phyloP scores from a whole-genome alignment of 2,113 vertebrate species.

The Rhynchopsitta pachyrhyncha region DNA sequence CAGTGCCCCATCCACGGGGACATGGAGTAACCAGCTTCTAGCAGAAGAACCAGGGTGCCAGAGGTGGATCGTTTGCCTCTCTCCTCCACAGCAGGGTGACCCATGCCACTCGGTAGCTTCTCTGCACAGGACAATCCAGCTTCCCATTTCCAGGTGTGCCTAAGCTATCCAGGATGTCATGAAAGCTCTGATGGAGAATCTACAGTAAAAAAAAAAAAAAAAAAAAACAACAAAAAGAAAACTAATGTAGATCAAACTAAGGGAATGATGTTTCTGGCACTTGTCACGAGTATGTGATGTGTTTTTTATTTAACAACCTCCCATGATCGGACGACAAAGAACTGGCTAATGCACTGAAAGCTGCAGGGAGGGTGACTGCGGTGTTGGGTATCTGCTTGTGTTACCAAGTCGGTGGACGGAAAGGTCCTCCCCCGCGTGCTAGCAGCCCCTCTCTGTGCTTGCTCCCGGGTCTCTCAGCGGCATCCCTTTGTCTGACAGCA shows the following conservation, averaged over 20 bases:
- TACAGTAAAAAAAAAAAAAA: neutral
- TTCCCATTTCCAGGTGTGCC: neutral
- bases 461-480: neutral
- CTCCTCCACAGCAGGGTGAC: neutral
- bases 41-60: neutral
- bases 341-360: neutral
- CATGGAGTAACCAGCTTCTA: neutral
- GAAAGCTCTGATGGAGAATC: neutral
- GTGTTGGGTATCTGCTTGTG: neutral
- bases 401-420: neutral
- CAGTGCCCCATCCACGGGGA: fast-evolving
- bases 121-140: neutral
- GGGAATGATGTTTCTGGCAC: neutral
- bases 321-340: neutral
- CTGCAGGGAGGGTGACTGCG: neutral
- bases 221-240: neutral
- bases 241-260: neutral
- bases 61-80: neutral
- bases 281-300: neutral
- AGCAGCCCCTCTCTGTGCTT: neutral
- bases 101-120: neutral
- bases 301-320: neutral
- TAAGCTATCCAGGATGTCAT: neutral
- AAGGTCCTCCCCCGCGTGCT: neutral
- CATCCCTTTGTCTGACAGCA: neutral